Evolutionary conservation across 23 tunicate species (phyloP), one percentile per base, ranked within the genome.

Genomic region (Ascidia mentula): DNA sequence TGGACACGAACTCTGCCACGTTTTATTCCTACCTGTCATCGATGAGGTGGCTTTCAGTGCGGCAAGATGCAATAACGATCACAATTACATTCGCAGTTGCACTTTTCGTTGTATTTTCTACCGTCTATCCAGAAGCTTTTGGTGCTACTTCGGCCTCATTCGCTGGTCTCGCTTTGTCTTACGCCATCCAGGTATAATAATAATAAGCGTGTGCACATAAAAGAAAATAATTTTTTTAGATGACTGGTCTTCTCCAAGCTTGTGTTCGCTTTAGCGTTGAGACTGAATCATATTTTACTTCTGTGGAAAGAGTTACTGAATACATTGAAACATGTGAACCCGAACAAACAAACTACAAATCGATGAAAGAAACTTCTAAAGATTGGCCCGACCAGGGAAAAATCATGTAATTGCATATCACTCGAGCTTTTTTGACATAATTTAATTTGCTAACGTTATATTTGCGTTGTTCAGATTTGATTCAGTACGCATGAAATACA

Each of bases 221-320:
- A n/a, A 2, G 34, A 37, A 6, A 30, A 3, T 77, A 3, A 72
- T 40, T 9, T 59, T 37, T 77, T 53, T 72, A 90, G 96, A 69
- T 90, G 86, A 85, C 89, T 32, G 96, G 96, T n/a, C 42, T 90
- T 65, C 72, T 90, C 34, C 96, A 90, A 85, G 80, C 85, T 17
- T 79, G 79, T 26, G 86, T 90, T 17, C 77, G 89, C 22, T 85
- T 90, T 73, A 85, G 96, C 74, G 85, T 90, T 6, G 96, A 90
- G 71, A 90, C 89, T 22, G 96, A 85, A 74, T 80, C 96, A 0
- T 81, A 79, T 36, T 90, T 85, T 40, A 90, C 96, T 18, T 80
- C 96, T 34, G 96, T 90, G 6, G 96, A 90, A 40, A 75, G 96
- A 42, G 75, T 90, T 34, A 69, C 69, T 24, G 89, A 90, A 80